Evolutionary conservation across 2,797 vertebrate genomes (phyloP).

Genomic region (Fistularia commersonii): DNA sequence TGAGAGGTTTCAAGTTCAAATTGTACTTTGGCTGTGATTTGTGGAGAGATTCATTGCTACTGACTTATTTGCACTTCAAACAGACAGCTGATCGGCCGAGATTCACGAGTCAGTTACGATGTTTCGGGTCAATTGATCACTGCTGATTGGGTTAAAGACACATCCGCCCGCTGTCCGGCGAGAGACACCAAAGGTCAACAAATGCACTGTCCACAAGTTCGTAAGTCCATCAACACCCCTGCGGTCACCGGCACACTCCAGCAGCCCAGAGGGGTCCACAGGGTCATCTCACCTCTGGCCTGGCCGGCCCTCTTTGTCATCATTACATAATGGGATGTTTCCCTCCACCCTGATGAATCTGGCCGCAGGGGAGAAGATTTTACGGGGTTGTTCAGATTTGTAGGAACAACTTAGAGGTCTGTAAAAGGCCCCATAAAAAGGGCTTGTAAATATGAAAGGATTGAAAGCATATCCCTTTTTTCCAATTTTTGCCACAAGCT

Average conservation of each 20-base stretch:
- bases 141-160: conserved; percentile 39
- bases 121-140: conserved; percentile 48
- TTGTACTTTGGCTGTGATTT: too few relatives aligned
- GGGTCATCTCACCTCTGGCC: conserved; percentile 59
- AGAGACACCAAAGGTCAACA: conserved; percentile 58
- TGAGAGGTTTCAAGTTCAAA: too few relatives aligned
- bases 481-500: background rate
- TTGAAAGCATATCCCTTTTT: background rate
- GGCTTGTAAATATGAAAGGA: conserved; percentile 48
- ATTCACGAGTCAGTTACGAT: too few relatives aligned
- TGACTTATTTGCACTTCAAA: too few relatives aligned
- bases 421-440: conserved; percentile 34
- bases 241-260: conserved; percentile 61
- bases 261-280: conserved; percentile 36
- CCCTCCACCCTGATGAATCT: conserved; percentile 43
- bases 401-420: conserved; percentile 21
- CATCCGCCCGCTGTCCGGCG: conserved; percentile 42
- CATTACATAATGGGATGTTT: conserved; percentile 59
- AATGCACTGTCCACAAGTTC: conserved; percentile 60
- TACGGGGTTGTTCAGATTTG: conserved; percentile 37
- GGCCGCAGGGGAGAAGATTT: conserved; percentile 24
- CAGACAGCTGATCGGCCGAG: too few relatives aligned
- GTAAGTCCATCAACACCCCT: conserved; percentile 61
- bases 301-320: conserved; percentile 48
- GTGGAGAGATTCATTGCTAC: too few relatives aligned